These are phyloP conservation scores for Trisateles emortualis DNA, from an alignment of 2,888 invertebrate species.

Conservation along the genomic window DNA sequence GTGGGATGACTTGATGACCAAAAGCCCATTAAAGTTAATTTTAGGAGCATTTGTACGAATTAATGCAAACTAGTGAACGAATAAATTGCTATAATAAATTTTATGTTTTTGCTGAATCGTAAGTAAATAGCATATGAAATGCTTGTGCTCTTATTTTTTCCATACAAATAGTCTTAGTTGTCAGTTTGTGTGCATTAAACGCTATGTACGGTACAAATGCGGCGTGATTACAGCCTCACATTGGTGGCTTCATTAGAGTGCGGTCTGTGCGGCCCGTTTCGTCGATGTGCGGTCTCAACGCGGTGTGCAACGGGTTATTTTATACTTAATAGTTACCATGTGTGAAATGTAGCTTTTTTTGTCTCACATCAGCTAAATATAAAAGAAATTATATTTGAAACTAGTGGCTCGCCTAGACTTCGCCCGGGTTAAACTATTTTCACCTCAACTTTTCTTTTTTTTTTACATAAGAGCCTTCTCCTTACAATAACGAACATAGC, in stretches of 20 bases:
- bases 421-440: no score
- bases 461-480: no score
- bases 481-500: no score
- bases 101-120: no score
- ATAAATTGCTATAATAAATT: no score
- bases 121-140: no score
- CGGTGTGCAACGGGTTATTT: slow-evolving; percentile 33
- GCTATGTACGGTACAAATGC: slow-evolving; percentile 30
- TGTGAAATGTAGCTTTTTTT: not conserved
- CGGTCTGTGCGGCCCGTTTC: slow-evolving; percentile 34
- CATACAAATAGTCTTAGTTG: slow-evolving; percentile 3
- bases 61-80: no score
- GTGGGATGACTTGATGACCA: no score
- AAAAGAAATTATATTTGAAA: no score
- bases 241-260: slow-evolving; percentile 44
- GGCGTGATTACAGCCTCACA: slow-evolving; percentile 39
- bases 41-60: not conserved
- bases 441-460: no score
- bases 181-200: slow-evolving; percentile 28
- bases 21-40: no score
- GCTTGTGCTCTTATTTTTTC: slow-evolving; percentile 2
- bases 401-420: no score
- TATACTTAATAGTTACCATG: slow-evolving; percentile 6
- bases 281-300: slow-evolving; percentile 37
- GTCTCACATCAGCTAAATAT: not conserved